Evolutionary conservation across 2,888 invertebrate species (phyloP), one percentile per base, ranked within the genome.

Genomic region (Drosophila ustulata): DNA sequence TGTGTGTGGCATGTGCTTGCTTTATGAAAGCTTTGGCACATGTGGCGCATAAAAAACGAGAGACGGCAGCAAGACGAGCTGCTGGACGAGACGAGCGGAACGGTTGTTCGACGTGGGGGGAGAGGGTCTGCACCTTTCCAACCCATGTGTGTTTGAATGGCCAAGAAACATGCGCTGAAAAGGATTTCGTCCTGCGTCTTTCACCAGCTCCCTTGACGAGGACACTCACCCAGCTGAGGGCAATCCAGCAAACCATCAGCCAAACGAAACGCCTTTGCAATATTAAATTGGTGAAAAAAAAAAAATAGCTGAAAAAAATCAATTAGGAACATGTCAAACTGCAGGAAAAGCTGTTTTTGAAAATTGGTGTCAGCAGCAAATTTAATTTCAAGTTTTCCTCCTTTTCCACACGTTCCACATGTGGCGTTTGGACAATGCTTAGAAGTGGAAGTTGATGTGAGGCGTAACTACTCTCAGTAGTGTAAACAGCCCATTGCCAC

Each of bases 261-360:
- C 70, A 68, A 57, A 71, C 62, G 68, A 55, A 68, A 68, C 70
- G 77, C 69, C 77, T 77, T 74, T 89, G 80, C 82, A 89, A 89
- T 89, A 90, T 90, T 88, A 90, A 89, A 90, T 89, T 89, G 89
- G 81, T 86, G n/a, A 86, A 65, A 46, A 32, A 53, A 55, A 30
- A 53, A 11, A 18, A 2, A 34, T 34, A 4, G 34, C 34, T 34
- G 43, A 62, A 67, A 59, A 80, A 82, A 87, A 88, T 89, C 89
- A 89, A 89, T 89, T 89, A 89, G 90, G 84, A 87, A 82, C 89
- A 89, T 87, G 90, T 89, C 88, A 89, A 87, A 81, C 76, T 82
- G 75, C 79, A 77, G 87, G 78, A 86, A 88, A 86, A 88, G 81
- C 90, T 88, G 87, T 80, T 85, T 80, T 79, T 78, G 78, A 85